phyloP scores from a whole-genome alignment of 2,888 invertebrate species.

The Ethmia dodecea region DNA sequence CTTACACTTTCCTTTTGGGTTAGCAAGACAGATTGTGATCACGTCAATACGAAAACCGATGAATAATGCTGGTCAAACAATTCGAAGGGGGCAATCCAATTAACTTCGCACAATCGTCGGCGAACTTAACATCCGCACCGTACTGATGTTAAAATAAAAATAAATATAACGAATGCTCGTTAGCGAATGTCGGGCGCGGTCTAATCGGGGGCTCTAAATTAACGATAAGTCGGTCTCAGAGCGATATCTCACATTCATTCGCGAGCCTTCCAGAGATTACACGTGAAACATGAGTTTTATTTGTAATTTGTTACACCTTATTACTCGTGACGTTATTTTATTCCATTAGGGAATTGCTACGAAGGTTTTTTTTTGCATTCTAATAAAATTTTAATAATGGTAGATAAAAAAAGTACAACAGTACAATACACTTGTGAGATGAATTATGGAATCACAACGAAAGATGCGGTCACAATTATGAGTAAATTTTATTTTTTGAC shows the following conservation, averaged over 20 bases:
- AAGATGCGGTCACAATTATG: too few relatives aligned
- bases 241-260: slow-evolving; percentile 68
- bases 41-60: slow-evolving; percentile 30
- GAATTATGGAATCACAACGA: too few relatives aligned
- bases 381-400: too few relatives aligned
- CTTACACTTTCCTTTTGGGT: slow-evolving; percentile 13
- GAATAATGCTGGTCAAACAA: slow-evolving; percentile 33
- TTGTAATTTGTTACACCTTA: slow-evolving; percentile 46
- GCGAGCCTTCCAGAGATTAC: slow-evolving; percentile 61
- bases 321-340: slow-evolving; percentile 17
- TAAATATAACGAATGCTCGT: slow-evolving; percentile 69
- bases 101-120: slow-evolving; percentile 62
- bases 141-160: slow-evolving; percentile 64
- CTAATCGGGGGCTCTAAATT: slow-evolving; percentile 74
- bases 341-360: too few relatives aligned
- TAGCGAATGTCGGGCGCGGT: slow-evolving; percentile 61
- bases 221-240: slow-evolving; percentile 67
- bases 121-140: slow-evolving; percentile 63
- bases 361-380: too few relatives aligned
- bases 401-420: too few relatives aligned
- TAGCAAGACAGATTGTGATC: slow-evolving; percentile 25
- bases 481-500: too few relatives aligned
- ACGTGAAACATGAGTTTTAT: slow-evolving; percentile 56
- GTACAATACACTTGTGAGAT: too few relatives aligned
- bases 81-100: slow-evolving; percentile 56